Percentiles rank a stretch among this genome's conserved stretches.
phyloP scores from a whole-genome alignment of 2,113 vertebrate species.

The Mirounga angustirostris region DNA sequence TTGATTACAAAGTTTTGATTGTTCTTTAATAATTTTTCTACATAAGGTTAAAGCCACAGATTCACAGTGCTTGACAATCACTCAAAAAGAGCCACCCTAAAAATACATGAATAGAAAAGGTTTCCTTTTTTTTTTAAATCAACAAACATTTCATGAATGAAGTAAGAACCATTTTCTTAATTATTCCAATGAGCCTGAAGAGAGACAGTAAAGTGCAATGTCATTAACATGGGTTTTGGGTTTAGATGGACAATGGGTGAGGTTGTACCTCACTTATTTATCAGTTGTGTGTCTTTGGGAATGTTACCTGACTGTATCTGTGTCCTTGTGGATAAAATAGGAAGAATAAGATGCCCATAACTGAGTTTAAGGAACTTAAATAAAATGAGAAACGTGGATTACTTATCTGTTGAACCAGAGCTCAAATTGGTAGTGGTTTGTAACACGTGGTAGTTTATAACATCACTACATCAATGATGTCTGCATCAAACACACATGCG shows the following conservation, averaged over 20 bases:
- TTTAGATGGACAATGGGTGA: not conserved
- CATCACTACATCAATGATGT: not conserved
- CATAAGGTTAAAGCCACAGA: not conserved
- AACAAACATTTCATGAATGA: not conserved
- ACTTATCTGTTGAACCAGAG: not conserved
- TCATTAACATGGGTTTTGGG: not conserved
- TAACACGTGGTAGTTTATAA: not conserved
- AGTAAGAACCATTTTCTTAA: not conserved
- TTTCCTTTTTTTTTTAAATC: not conserved
- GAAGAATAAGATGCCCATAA: not conserved
- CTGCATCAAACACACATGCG: not conserved
- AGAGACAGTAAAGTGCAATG: not conserved
- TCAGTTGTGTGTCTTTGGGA: not conserved
- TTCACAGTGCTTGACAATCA: not conserved
- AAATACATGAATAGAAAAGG: not conserved
- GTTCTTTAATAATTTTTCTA: constrained; percentile 30
- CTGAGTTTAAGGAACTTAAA: not conserved
- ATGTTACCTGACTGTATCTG: not conserved
- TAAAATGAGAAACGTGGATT: not conserved
- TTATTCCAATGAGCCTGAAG: not conserved
- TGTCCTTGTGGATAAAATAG: not conserved
- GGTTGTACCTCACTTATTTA: not conserved
- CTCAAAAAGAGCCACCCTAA: not conserved
- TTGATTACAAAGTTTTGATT: not conserved
- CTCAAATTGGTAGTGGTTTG: not conserved